phyloP scores from a whole-genome alignment of 2,888 invertebrate genomes.

The Volucella zonaria region DNA sequence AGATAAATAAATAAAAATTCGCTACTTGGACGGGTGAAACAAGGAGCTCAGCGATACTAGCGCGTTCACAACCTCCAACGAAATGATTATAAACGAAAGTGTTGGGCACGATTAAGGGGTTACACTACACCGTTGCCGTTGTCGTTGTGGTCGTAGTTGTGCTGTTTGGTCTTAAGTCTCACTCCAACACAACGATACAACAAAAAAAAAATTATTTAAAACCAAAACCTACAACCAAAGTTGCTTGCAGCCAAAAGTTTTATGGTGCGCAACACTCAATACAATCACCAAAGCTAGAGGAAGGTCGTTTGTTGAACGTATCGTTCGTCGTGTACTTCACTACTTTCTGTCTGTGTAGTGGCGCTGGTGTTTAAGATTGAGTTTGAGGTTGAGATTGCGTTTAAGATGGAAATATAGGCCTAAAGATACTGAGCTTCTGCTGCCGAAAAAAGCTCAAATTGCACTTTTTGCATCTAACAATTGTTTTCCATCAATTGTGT shows the following conservation, averaged over 20 bases:
- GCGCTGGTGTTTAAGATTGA: constrained; percentile 7
- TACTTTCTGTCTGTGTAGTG: constrained; percentile 31
- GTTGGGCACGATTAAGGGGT: constrained; percentile 71
- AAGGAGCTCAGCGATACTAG: constrained; percentile 79
- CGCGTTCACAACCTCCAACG: constrained; percentile 82
- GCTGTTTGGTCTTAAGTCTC: constrained; percentile 46
- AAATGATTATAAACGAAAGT: constrained; percentile 83
- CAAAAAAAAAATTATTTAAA: too few species aligned
- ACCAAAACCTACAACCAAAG: constrained; percentile 49
- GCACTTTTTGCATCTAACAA: constrained; percentile 55
- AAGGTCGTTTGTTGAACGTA: constrained; percentile 58
- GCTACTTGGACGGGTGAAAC: constrained; percentile 46
- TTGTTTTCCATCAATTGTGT: background rate
- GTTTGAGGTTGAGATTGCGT: constrained; percentile 26
- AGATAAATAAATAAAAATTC: constrained; percentile 55
- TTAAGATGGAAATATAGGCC: constrained; percentile 15
- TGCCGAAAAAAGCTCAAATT: constrained; percentile 67
- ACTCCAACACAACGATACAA: constrained; percentile 55
- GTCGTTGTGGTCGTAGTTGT: constrained; percentile 1
- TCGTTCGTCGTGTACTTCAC: constrained; percentile 8
- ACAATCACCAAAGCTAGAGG: constrained; percentile 46
- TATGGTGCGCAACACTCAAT: constrained; percentile 74
- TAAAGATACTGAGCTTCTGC: constrained; percentile 37
- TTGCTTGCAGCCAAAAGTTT: constrained; percentile 75
- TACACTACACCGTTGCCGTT: constrained; percentile 47